Base-by-base conservation (phyloP, 30 jellyfish, hydroid and myxozoan genomes). In the Rhopilema esculentum region DNA sequence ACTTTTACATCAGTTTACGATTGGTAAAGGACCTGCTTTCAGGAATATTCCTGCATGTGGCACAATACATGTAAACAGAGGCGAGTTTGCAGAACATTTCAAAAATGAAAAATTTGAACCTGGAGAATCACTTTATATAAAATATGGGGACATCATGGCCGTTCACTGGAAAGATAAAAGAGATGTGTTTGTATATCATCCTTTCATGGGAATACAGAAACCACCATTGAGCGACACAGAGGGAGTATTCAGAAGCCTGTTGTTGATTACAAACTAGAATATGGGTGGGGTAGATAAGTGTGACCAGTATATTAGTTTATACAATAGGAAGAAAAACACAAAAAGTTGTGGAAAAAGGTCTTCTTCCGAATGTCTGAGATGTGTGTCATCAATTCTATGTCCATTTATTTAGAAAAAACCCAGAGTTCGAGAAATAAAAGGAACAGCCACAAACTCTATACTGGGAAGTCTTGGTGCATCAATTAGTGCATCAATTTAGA, bases 331-430 rank as follows among this genome's bases (percentile, higher is more conserved):
- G 77, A 23, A 67, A 67, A 84, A 51, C 89, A 27, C 30, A 19
- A 62, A 87, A 87, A 63, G n/a, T 76, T 74, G 86, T 87, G 95
- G 90, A 74, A 87, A 84, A 66, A 53, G 53, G 30, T 75, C 26
- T 76, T 87, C 49, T 64, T 87, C 57, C 65, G 95, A 75, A 52
- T 86, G 30, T n/a, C 77, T 40, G 90, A 86, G 83, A n/a, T 86
- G 61, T 51, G 85, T 25, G 29, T 85, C 21, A 40, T 61, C 31
- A 77, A 86, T 63, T 21, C 85, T 16, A 81, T 81, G 91, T 57
- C 62, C 49, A 8, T 81, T 7, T 81, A 81, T 81, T 27, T 62
- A 17, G 25, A 81, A 4, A 32, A 25, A n/a, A 65, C 66, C 63
- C 91, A 83, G 8, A 71, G 28, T 8, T 52, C 8, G 29, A 28